Percentiles rank a stretch among this genome's conserved stretches.
phyloP scores from a whole-genome alignment of 2,113 vertebrate species.

The Neodon shergylaensis region DNA sequence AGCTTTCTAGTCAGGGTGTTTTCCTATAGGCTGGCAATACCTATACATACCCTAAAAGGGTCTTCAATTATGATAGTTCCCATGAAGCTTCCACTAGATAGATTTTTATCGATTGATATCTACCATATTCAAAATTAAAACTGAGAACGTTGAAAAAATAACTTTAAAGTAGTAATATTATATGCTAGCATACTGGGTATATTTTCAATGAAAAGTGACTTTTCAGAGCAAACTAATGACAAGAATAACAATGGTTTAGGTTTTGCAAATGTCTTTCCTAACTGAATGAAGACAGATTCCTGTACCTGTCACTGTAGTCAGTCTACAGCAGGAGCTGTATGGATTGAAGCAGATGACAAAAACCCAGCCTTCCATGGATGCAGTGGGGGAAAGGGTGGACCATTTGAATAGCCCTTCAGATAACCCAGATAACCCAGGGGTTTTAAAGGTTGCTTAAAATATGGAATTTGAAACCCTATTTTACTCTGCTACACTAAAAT shows the following conservation, averaged over 20 bases:
- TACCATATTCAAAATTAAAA: slow-evolving; percentile 41
- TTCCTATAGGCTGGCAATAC: background rate
- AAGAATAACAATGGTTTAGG: slow-evolving; percentile 4
- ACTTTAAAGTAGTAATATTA: slow-evolving; percentile 40
- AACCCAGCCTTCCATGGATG: background rate
- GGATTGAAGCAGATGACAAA: background rate
- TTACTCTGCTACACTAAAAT: slow-evolving; percentile 38
- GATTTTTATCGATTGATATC: background rate
- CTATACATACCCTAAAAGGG: background rate
- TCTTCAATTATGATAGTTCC: slow-evolving; percentile 19
- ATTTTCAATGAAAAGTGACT: slow-evolving; percentile 47
- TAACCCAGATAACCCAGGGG: background rate
- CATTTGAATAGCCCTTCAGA: slow-evolving; percentile 32
- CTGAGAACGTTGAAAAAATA: slow-evolving; percentile 10
- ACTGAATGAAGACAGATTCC: slow-evolving; percentile 46
- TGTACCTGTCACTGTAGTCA: background rate
- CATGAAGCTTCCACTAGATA: slow-evolving; percentile 3
- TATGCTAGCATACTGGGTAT: background rate
- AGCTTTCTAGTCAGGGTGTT: background rate
- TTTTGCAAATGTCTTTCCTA: slow-evolving; percentile 36
- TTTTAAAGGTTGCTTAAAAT: slow-evolving; percentile 60
- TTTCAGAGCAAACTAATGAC: slow-evolving; percentile 37
- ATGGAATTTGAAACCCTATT: slow-evolving; percentile 50
- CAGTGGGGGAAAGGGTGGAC: background rate
- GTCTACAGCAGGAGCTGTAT: background rate